A percentile compares a stretch with the other conserved stretches of the same genome.
Conservation (phyloP, 2,888 invertebrate genomes). For the Drosophila gaucha region DNA sequence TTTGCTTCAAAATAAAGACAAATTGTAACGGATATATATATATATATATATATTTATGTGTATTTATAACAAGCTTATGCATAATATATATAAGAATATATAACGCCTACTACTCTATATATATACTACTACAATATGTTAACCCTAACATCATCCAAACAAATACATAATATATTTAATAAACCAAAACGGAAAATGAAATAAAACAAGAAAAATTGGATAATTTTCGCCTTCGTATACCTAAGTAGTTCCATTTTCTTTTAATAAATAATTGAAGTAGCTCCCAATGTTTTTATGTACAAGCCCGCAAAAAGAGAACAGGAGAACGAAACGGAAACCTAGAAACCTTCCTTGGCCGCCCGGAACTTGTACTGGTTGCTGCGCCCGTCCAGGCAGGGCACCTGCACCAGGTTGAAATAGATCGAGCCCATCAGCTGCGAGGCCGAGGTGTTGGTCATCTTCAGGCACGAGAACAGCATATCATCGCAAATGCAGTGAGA, state of each 20-base stretch:
- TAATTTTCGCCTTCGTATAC: conserved; percentile 8
- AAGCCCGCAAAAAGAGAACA: conserved; percentile 12
- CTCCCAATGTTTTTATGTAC: conserved; percentile 37
- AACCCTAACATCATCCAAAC: conserved; percentile 50
- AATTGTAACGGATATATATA: conserved; percentile 22
- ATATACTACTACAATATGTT: conserved; percentile 39
- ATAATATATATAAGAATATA: too few species aligned
- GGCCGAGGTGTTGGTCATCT: conserved; percentile 89
- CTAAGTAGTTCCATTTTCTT: conserved; percentile 16
- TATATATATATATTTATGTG: conserved; percentile 26
- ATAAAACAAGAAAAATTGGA: conserved; percentile 5
- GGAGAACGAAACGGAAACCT: conserved; percentile 1
- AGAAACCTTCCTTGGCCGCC: conserved; percentile 83
- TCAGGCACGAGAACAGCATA: conserved; percentile 92
- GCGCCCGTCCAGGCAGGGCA: conserved; percentile 81
- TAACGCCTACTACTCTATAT: too few species aligned
- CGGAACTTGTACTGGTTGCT: conserved; percentile 79
- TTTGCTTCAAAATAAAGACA: conserved; percentile 41
- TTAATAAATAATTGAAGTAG: conserved; percentile 60
- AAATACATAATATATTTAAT: background rate
- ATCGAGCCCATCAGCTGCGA: conserved; percentile 92
- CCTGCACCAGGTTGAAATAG: conserved; percentile 92
- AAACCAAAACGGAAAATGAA: conserved; percentile 14
- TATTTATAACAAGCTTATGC: too few species aligned
- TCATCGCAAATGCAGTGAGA: conserved; percentile 96